phyloP scores from a whole-genome alignment of 2,113 vertebrate species.

The Anser brachyrhynchus region DNA sequence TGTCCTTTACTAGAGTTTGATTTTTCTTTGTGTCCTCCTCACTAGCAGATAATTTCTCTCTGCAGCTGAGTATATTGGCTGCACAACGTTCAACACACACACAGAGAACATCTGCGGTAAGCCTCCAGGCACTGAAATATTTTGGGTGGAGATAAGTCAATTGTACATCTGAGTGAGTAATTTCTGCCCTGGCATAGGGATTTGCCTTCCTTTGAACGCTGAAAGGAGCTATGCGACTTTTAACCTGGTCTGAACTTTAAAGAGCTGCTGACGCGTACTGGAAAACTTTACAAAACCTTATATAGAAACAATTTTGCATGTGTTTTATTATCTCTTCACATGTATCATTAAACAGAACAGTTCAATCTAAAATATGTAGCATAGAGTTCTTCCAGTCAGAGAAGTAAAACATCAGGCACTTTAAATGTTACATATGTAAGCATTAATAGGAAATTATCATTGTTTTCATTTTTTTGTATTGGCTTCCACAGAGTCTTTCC shows the following conservation, averaged over 20 bases:
- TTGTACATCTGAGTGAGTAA: conserved; percentile 39
- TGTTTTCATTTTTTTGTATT: not conserved
- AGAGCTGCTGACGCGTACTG: not conserved
- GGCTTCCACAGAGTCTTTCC: not conserved
- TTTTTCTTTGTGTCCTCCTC: not conserved
- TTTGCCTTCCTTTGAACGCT: conserved; percentile 9
- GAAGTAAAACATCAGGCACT: not conserved
- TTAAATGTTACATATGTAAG: not conserved
- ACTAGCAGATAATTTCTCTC: not conserved
- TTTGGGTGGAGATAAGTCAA: conserved; percentile 47
- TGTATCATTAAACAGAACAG: not conserved
- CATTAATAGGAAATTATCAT: not conserved
- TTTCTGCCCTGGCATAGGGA: conserved; percentile 30
- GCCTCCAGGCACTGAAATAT: conserved; percentile 7
- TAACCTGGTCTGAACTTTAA: conserved; percentile 48
- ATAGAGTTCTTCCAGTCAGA: not conserved
- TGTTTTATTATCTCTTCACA: not conserved
- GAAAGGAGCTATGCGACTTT: not conserved
- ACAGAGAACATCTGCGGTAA: not conserved
- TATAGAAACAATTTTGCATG: not conserved
- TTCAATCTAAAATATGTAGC: not conserved
- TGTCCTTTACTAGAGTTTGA: not conserved
- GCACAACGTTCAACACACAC: not conserved
- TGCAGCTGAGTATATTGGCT: not conserved
- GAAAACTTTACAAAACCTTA: conserved; percentile 37